Evolutionary conservation across 2,113 vertebrate genomes (phyloP).

Genomic region (Pycnonotus jocosus): DNA sequence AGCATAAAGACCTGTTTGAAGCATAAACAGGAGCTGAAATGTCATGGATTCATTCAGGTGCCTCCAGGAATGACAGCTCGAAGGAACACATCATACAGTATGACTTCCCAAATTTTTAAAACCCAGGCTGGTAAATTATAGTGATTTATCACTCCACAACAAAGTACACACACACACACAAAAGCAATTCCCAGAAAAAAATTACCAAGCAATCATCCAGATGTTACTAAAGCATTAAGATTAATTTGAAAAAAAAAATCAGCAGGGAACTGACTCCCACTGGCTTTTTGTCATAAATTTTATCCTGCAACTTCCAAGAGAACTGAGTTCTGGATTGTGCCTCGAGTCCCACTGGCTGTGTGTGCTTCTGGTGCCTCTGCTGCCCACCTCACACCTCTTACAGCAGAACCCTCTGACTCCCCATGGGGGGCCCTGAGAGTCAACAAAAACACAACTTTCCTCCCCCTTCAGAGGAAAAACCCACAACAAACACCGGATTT

Average conservation of each 20-base stretch:
- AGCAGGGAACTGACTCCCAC: neutral
- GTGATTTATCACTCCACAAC: slow-evolving; percentile 33
- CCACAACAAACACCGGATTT: neutral
- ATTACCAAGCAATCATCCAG: slow-evolving; percentile 24
- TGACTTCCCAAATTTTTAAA: neutral
- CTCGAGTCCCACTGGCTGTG: neutral
- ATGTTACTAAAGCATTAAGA: slow-evolving; percentile 18
- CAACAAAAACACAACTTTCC: neutral
- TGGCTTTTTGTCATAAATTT: neutral
- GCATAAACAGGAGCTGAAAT: slow-evolving; percentile 41
- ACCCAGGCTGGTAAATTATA: neutral
- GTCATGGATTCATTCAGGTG: slow-evolving; percentile 12
- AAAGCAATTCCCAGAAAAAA: neutral
- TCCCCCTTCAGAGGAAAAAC: neutral
- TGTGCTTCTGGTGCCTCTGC: neutral
- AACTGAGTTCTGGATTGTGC: neutral
- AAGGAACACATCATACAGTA: neutral
- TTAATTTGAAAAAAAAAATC: neutral
- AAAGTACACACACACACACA: neutral
- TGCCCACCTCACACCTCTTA: neutral
- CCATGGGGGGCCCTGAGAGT: neutral
- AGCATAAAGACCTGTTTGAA: neutral
- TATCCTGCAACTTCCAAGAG: neutral
- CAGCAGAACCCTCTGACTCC: neutral
- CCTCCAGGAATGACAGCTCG: slow-evolving; percentile 26